Percentiles rank a stretch among this genome's conserved stretches.
phyloP scores from a whole-genome alignment of 2,888 invertebrate genomes.

The Plemyria rubiginata region DNA sequence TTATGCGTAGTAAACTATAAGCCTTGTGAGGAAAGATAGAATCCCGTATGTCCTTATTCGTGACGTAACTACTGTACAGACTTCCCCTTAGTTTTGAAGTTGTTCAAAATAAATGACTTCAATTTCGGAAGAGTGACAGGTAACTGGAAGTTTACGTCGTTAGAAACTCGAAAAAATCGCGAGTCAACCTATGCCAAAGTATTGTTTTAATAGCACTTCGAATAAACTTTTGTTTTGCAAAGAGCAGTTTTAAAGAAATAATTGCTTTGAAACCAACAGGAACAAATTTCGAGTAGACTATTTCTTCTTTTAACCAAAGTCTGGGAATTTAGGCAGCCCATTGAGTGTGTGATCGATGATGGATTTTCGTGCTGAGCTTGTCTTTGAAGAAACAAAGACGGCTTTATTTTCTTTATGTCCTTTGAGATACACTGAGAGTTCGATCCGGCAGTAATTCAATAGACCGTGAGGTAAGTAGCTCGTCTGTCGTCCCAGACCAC shows the following conservation, averaged over 20 bases:
- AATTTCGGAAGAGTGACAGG: conserved; percentile 68
- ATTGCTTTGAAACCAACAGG: conserved; percentile 43
- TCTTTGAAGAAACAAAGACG: conserved; percentile 47
- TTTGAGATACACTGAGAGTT: conserved; percentile 52
- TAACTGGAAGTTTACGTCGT: conserved; percentile 62
- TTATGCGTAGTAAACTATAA: conserved; percentile 44
- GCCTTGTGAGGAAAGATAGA: conserved; percentile 38
- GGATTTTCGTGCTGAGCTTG: conserved; percentile 40
- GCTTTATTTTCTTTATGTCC: conserved; percentile 50
- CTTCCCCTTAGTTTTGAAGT: conserved; percentile 65
- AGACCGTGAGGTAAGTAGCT: conserved; percentile 73
- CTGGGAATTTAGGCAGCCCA: conserved; percentile 42
- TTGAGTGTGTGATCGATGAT: conserved; percentile 50
- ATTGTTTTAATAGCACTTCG: conserved; percentile 55
- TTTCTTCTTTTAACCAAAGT: conserved; percentile 35
- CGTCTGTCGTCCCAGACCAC: conserved; percentile 65
- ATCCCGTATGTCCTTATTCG: conserved; percentile 47
- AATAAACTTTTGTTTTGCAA: conserved; percentile 46
- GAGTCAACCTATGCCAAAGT: conserved; percentile 47
- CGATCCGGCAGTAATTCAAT: conserved; percentile 65
- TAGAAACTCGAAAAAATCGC: conserved; percentile 59
- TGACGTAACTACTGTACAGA: conserved; percentile 67
- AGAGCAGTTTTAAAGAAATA: conserved; percentile 45
- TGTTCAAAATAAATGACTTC: conserved; percentile 72
- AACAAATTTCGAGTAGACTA: conserved; percentile 27